Evolutionary conservation across 1,140 invertebrate species (phyloP), one percentile per base, ranked within the genome.

Genomic region (Thaumetopoea pityocampa): DNA sequence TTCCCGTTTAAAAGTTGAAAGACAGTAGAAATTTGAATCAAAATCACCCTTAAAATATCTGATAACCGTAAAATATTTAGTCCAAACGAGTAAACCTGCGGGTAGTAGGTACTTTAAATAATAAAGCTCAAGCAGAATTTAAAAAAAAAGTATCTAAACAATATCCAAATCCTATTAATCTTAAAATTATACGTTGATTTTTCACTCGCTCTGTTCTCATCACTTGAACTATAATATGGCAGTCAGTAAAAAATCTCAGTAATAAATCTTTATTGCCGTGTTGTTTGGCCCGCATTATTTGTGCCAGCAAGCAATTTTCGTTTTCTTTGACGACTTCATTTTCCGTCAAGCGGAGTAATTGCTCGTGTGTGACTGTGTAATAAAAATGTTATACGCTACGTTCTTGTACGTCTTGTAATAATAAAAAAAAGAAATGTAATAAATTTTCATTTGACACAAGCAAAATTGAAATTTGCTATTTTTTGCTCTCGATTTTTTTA

Each of bases 231-330:
- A 8, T 42, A 43, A 42, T n/a, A n/a, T n/a, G n/a, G 24, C 26
- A 19, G 41, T 54, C 30, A 50, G 53, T 71, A 63, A 76, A 80
- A 80, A 76, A 76, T 71, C 71, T 63, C 34, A 30, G 64, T 69
- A 73, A 77, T 80, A 73, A 78, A 80, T 80, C 73, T 78, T 80
- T 78, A 80, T 80, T 73, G 71, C 67, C 61, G 66, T 73, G 76
- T 76, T 76, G 76, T 80, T 80, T 74, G 66, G 47, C 50, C 55
- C 60, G 51, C 63, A 71, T 74, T 77, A 77, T 76, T 80, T 77
- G 70, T 71, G 66, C 61, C 47, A 60, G 43, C 58, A 59, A 62
- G 64, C 66, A 68, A 68, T 72, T 77, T 77, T 67, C 64, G 43
- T 56, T 52, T 51, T 34, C 63, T 76, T 70, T 76, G 67, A 77